Base-by-base conservation (phyloP, 2,797 vertebrate genomes). In the Streptopelia turtur region DNA sequence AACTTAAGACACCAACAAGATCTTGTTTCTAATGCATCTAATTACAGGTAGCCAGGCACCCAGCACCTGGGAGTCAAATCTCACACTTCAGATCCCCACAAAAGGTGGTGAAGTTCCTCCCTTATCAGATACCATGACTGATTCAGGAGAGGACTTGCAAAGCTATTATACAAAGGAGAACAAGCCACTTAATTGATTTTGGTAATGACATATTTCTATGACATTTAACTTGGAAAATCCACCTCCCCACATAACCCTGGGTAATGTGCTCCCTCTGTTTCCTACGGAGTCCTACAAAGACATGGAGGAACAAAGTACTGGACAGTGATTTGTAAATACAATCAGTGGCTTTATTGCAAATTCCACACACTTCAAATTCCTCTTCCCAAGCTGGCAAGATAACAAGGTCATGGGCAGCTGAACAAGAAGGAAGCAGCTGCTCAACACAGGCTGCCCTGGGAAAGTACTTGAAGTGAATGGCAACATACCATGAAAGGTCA, bases 61-160 rank as follows among this genome's bases (percentile, higher is more conserved):
- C 39, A 69, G 2, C 30, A 52, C 15, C 31, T 50, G 9, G 16
- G 20, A 41, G 59, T 74, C 0, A 0, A 75, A 72, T 56, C 45
- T 68, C n/a, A 53, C 37, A 52, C 61, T 75, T 83, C 23, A 78
- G 45, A 52, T 55, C 20, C 27, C n/a, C 17, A 20, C 23, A 72
- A 37, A 69, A 61, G 33, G 21, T 33, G 33, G 43, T 10, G 23
- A 52, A 43, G 14, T 74, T 88, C 24, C 16, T 63, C n/a, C 20
- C 18, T 63, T 76, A 74, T 24, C 31, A 66, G 41, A 41, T 47
- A 37, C 22, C 41, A 9, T 22, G 47, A 35, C n/a, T 71, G 35
- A 63, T 86, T 83, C 49, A 31, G 55, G 55, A 59, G 14, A 64
- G 77, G 83, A 70, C 18, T 55, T 65, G 12, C 33, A 83, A 72